A percentile compares a stretch with the other conserved stretches of the same genome.
Conservation (phyloP, 2,113 vertebrate species). For the Microtus oregoni region DNA sequence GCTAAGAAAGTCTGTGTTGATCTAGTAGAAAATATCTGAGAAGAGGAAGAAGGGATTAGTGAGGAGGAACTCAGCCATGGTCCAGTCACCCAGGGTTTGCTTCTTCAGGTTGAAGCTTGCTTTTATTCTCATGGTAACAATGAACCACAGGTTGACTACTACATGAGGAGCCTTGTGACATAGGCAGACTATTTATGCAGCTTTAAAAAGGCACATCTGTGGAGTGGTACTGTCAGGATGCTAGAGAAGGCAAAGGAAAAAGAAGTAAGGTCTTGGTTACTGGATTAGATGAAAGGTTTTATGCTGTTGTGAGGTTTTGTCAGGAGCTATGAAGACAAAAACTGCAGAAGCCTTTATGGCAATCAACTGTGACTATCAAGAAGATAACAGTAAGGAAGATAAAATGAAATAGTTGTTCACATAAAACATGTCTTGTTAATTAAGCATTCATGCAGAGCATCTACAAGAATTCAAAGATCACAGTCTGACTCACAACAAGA, state of each 20-base stretch:
- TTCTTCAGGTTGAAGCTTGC: not conserved
- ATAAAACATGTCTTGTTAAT: not conserved
- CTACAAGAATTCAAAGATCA: not conserved
- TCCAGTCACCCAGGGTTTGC: too few species aligned
- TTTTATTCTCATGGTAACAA: not conserved
- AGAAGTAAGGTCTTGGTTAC: too few species aligned
- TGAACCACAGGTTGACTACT: too few species aligned
- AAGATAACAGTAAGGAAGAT: not conserved
- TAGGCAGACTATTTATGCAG: not conserved
- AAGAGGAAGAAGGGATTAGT: too few species aligned
- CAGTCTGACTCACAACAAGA: not conserved
- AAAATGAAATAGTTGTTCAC: not conserved
- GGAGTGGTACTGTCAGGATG: not conserved
- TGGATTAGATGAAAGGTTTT: not conserved
- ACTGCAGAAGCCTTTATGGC: not conserved
- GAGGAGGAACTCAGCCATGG: rapidly evolving
- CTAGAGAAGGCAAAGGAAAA: not conserved
- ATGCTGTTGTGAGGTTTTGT: not conserved
- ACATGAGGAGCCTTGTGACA: not conserved
- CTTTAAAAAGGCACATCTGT: not conserved
- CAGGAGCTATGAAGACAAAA: not conserved
- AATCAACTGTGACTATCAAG: not conserved
- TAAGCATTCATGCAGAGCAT: not conserved
- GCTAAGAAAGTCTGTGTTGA: not conserved
- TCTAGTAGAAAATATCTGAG: not conserved